A percentile compares a stretch with the other conserved stretches of the same genome.
phyloP scores from a whole-genome alignment of 2,113 vertebrate genomes.

The Philantomba maxwellii region DNA sequence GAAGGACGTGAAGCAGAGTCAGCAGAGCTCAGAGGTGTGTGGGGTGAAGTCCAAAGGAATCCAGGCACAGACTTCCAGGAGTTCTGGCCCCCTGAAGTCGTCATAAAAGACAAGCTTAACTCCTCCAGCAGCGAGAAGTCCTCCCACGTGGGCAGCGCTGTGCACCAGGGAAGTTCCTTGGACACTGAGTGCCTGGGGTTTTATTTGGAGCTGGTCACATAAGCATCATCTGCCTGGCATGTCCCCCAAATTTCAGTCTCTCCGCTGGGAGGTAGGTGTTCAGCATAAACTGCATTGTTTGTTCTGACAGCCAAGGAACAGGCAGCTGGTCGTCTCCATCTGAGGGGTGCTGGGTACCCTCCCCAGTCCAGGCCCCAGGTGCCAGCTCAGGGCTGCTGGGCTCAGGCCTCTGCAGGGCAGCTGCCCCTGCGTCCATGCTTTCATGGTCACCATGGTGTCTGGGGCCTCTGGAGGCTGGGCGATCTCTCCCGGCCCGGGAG shows the following conservation, averaged over 20 bases:
- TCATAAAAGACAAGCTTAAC: not conserved
- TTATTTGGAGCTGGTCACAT: not conserved
- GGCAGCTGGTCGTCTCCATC: not conserved
- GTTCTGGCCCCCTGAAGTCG: not conserved
- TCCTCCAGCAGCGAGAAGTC: not conserved
- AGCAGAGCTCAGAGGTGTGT: not conserved
- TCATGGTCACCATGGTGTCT: not conserved
- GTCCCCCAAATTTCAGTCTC: not conserved
- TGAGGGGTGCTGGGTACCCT: not conserved
- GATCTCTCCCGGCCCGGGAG: rapidly evolving
- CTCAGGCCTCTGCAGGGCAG: not conserved
- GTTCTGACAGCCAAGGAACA: not conserved
- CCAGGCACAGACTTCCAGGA: not conserved
- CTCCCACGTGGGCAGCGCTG: rapidly evolving
- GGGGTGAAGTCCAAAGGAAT: not conserved
- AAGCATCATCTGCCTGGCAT: not conserved
- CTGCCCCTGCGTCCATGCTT: not conserved
- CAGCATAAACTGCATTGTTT: not conserved
- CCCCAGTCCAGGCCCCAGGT: not conserved
- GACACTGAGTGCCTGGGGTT: not conserved
- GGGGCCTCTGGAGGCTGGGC: not conserved
- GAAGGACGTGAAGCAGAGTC: not conserved
- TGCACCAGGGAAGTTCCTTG: not conserved
- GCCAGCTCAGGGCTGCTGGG: not conserved
- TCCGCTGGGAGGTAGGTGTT: not conserved